These are phyloP conservation scores for Synanthedon tipuliformis DNA, from an alignment of 2,888 invertebrate species.

Conservation along the genomic window DNA sequence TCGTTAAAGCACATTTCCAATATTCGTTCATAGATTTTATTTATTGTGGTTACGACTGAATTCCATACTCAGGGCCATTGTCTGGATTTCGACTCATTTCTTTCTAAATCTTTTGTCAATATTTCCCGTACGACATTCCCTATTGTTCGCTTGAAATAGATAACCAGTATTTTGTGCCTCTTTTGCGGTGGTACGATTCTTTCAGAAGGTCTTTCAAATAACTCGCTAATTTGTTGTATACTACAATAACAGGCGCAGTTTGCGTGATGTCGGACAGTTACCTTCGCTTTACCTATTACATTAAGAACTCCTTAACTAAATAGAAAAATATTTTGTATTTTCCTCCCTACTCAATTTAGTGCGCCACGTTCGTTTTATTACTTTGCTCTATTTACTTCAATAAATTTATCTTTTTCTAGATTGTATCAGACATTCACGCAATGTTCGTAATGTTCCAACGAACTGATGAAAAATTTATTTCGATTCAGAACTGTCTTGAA, in stretches of 20 bases:
- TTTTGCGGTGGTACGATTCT: slow-evolving; percentile 19
- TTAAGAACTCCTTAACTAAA: neutral
- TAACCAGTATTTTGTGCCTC: slow-evolving; percentile 18
- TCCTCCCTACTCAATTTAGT: neutral
- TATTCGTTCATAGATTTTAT: slow-evolving; percentile 1
- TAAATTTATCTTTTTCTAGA: neutral
- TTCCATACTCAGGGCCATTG: slow-evolving; percentile 13
- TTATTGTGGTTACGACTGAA: neutral
- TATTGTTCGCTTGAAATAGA: slow-evolving; percentile 29
- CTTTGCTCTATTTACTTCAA: neutral
- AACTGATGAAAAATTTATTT: too few species aligned
- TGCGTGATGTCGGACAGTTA: neutral
- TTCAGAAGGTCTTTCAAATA: slow-evolving; percentile 23
- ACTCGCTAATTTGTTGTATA: slow-evolving; percentile 11
- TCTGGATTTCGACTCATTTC: slow-evolving; percentile 30
- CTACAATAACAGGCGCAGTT: neutral
- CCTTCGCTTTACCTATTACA: neutral
- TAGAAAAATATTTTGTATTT: neutral
- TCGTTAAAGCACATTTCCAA: slow-evolving; percentile 19
- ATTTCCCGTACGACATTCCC: slow-evolving; percentile 21
- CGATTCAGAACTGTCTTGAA: too few species aligned
- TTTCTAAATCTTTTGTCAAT: slow-evolving; percentile 33
- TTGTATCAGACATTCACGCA: too few species aligned
- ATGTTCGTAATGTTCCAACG: too few species aligned
- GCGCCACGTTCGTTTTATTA: neutral